Conservation (phyloP, 2,888 invertebrate genomes). For the Aphodius sticticus region DNA sequence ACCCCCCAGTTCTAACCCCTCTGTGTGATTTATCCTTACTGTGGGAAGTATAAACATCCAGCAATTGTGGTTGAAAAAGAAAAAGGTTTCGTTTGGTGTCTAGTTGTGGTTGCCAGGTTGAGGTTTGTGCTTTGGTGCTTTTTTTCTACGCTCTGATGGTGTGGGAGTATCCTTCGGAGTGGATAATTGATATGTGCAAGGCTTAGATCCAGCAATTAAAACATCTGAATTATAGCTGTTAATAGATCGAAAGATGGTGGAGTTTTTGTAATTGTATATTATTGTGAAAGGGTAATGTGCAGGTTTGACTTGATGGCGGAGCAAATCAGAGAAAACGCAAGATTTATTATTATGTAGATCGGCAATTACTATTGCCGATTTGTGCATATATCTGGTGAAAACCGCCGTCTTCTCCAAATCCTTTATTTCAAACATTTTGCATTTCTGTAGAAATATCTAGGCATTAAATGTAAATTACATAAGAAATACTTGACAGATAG, state of each 20-base stretch:
- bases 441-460: no score
- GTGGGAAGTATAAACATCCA: conserved; percentile 10
- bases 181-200: conserved; percentile 15
- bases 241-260: conserved; percentile 16
- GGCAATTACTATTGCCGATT: neutral
- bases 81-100: neutral
- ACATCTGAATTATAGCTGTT: conserved; percentile 23
- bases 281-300: conserved; percentile 13
- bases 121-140: neutral
- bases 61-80: conserved; percentile 6
- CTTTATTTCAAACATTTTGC: no score
- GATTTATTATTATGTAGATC: conserved; percentile 11
- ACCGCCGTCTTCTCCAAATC: no score
- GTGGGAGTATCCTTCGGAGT: conserved; percentile 19
- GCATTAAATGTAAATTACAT: no score
- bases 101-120: neutral
- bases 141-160: neutral
- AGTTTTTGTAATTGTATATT: conserved; percentile 17
- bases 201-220: conserved; percentile 23
- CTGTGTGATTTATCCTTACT: conserved; percentile 45
- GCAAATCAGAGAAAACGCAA: neutral
- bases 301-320: conserved; percentile 11
- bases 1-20: conserved; percentile 25
- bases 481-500: no score
- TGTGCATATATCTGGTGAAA: neutral